Percentiles rank a stretch among this genome's conserved stretches.
These are phyloP conservation scores for Plutella xylostella DNA, from an alignment of 2,888 invertebrate species.

Conservation along the genomic window DNA sequence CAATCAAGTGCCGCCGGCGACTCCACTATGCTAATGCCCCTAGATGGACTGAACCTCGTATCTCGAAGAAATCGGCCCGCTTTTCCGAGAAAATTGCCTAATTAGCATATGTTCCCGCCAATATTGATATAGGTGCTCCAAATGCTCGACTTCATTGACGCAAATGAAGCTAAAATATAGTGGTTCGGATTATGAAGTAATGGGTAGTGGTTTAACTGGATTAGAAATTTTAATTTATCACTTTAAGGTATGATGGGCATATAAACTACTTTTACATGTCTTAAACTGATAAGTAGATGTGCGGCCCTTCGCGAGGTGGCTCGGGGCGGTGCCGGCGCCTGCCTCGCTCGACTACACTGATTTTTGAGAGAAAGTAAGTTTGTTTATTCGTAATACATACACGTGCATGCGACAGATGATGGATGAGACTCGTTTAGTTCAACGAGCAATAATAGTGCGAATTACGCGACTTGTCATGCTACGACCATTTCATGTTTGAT, in stretches of 20 bases:
- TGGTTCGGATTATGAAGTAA: too few species aligned
- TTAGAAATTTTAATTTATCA: too few species aligned
- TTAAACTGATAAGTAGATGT: too few species aligned
- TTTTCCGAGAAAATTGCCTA: slow-evolving; percentile 44
- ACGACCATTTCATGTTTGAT: too few species aligned
- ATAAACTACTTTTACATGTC: too few species aligned
- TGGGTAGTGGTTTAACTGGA: too few species aligned
- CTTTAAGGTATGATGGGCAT: too few species aligned
- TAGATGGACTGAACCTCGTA: slow-evolving; percentile 30
- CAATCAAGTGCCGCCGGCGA: slow-evolving; percentile 1
- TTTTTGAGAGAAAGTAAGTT: slow-evolving; percentile 1
- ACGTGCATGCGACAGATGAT: not conserved
- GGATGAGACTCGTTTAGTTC: not conserved
- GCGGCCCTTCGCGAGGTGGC: not conserved
- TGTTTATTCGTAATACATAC: not conserved
- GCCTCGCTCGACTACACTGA: not conserved
- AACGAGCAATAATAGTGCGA: too few species aligned
- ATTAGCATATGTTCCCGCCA: slow-evolving; percentile 27
- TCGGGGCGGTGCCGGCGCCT: not conserved
- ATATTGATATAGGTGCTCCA: slow-evolving; percentile 25
- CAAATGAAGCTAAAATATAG: too few species aligned
- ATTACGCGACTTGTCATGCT: too few species aligned
- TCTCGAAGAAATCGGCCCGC: slow-evolving; percentile 43
- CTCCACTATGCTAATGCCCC: slow-evolving; percentile 8
- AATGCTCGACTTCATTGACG: not conserved